phyloP scores from a whole-genome alignment of 2,888 invertebrate genomes.

The Drosophila monieri region DNA sequence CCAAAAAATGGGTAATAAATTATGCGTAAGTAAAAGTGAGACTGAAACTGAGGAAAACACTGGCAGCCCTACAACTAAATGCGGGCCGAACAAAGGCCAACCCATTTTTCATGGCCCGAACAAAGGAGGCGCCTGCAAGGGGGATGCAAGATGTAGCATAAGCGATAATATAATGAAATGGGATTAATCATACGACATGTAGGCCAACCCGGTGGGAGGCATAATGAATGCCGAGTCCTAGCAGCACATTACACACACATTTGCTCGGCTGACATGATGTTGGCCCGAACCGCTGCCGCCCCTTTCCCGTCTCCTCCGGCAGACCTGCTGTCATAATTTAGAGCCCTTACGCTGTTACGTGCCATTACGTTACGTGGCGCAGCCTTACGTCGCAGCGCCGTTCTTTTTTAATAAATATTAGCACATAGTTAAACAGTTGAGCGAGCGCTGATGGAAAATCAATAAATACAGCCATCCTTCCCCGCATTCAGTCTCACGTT shows the following conservation, averaged over 20 bases:
- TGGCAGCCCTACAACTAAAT: conserved; percentile 40
- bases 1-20: conserved; percentile 49
- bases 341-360: conserved; percentile 43
- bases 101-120: conserved; percentile 68
- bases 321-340: conserved; percentile 49
- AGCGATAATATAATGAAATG: conserved; percentile 71
- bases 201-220: conserved; percentile 37
- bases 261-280: conserved; percentile 61
- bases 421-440: conserved; percentile 78
- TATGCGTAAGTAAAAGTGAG: conserved; percentile 47
- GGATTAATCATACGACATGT: conserved; percentile 78
- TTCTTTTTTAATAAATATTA: conserved; percentile 76
- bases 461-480: conserved; percentile 47
- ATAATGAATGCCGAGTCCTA: conserved; percentile 60
- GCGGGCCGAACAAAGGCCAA: conserved; percentile 54
- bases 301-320: not conserved
- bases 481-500: not conserved
- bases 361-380: conserved; percentile 57
- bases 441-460: conserved; percentile 75
- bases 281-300: not conserved
- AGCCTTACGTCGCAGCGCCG: conserved; percentile 41
- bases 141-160: conserved; percentile 46
- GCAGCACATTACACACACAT: conserved; percentile 52
- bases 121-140: conserved; percentile 35
- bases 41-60: conserved; percentile 26